Evolutionary conservation across 2,113 vertebrate species (phyloP).

Genomic region (Entelurus aequoreus): DNA sequence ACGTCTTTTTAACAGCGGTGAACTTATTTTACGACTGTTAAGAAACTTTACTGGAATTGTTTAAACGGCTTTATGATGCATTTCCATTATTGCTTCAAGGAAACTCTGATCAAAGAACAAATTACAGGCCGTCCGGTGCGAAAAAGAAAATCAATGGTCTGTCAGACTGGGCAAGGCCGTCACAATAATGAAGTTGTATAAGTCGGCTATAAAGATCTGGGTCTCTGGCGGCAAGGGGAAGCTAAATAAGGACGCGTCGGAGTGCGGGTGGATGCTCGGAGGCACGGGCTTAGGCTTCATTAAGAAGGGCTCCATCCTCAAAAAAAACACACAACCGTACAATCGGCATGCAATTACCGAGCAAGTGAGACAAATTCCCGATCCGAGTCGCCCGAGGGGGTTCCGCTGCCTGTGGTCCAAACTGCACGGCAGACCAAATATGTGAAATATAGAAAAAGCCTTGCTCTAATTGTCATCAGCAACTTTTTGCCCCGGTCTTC

Average conservation of each 20-base stretch:
- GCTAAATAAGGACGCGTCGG: conserved; percentile 33
- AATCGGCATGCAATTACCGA: conserved; percentile 55
- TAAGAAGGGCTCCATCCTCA: conserved; percentile 65
- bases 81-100: too few species aligned
- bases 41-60: too few species aligned
- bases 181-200: background rate
- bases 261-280: conserved; percentile 45
- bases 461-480: too few species aligned
- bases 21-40: too few species aligned
- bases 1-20: too few species aligned
- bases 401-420: conserved; percentile 33
- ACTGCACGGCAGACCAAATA: conserved; percentile 21
- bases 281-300: conserved; percentile 48
- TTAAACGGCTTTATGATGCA: too few species aligned
- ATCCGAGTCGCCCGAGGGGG: conserved; percentile 30
- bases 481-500: too few species aligned
- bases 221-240: conserved; percentile 27
- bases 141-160: background rate
- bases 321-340: conserved; percentile 37
- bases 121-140: background rate
- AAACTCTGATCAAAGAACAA: too few species aligned
- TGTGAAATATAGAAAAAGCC: too few species aligned
- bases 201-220: conserved; percentile 11
- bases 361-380: conserved; percentile 42
- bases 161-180: background rate